A percentile compares a stretch with the other conserved stretches of the same genome.
Evolutionary conservation across 2,113 vertebrate genomes (phyloP).

Genomic region (Mustelus asterias): DNA sequence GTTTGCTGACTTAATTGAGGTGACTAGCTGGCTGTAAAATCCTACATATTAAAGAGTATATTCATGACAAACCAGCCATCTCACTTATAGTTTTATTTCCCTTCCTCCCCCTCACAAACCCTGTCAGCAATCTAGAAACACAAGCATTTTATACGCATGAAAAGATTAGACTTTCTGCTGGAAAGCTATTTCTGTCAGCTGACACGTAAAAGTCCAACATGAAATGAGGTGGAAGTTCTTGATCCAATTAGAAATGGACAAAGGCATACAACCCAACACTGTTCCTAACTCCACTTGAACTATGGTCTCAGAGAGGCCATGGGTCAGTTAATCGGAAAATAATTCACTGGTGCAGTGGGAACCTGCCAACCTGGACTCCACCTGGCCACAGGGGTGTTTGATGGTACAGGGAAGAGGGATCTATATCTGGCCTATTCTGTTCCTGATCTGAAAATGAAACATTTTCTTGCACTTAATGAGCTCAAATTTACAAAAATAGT

Average conservation of each 20-base stretch:
- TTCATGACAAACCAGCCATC: constrained; percentile 57
- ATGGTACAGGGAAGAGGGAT: background rate
- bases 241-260: background rate
- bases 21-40: constrained; percentile 80
- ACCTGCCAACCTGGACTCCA: background rate
- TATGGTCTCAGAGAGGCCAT: background rate
- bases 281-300: too few species aligned
- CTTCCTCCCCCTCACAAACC: background rate
- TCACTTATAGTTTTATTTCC: background rate
- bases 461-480: background rate
- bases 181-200: background rate
- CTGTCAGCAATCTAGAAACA: background rate
- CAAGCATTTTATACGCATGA: background rate
- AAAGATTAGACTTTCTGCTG: background rate
- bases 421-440: background rate
- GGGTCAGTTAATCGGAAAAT: background rate
- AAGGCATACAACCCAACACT: background rate
- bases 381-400: background rate
- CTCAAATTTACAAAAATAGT: background rate
- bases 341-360: background rate
- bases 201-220: background rate
- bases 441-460: background rate
- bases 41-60: constrained; percentile 81
- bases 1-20: constrained; percentile 59
- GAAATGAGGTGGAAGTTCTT: background rate